Conservation (phyloP, 2,888 invertebrate species). For the Polyommatus iphigenia region DNA sequence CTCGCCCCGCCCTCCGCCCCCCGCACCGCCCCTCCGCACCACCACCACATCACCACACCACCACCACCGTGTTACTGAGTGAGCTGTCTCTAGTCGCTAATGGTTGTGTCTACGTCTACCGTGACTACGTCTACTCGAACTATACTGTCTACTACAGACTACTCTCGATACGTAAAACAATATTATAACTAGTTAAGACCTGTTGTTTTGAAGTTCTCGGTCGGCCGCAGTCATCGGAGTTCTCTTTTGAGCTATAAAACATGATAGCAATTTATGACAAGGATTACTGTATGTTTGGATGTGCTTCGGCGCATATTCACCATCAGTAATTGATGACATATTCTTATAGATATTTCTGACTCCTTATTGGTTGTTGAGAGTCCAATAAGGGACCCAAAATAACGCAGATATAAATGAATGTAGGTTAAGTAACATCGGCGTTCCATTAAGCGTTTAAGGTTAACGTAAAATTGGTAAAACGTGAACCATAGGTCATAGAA, state of each 20-base stretch:
- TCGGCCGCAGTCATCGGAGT: not conserved
- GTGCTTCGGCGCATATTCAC: not conserved
- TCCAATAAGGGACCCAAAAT: not conserved
- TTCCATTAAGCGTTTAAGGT: not conserved
- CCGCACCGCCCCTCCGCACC: conserved; percentile 40
- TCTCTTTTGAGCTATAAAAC: not conserved
- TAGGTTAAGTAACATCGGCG: not conserved
- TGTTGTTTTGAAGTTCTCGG: not conserved
- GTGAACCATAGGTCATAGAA: not conserved
- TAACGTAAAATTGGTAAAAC: not conserved
- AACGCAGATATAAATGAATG: not conserved
- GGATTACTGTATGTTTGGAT: not conserved
- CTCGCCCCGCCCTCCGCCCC: conserved; percentile 37
- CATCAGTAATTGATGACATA: not conserved
- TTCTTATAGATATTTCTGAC: not conserved
- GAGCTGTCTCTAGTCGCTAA: conserved; percentile 3
- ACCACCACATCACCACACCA: conserved; percentile 45
- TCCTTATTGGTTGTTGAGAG: not conserved
- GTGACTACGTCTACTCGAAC: conserved; percentile 1
- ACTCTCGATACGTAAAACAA: not conserved
- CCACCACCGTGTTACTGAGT: conserved; percentile 31
- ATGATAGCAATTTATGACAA: not conserved
- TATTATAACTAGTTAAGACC: not conserved
- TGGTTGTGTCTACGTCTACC: not conserved
- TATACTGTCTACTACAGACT: not conserved